Percentiles rank a stretch among this genome's conserved stretches.
phyloP scores from a whole-genome alignment of 2,797 vertebrate genomes.

The Pangasius krempfi region DNA sequence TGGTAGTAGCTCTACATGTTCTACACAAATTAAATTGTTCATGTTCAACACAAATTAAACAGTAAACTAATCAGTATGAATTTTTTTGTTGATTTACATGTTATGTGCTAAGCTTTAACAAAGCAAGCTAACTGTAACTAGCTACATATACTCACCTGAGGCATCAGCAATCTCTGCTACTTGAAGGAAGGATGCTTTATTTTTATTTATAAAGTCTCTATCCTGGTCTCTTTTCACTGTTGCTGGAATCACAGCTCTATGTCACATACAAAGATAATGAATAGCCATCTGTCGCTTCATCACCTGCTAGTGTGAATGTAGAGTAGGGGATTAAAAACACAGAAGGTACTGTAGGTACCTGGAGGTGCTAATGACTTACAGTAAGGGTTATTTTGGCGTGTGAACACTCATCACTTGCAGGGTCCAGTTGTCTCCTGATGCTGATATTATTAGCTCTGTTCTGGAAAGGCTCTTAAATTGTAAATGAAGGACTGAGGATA shows the following conservation, averaged over 20 bases:
- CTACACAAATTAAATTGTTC: neutral
- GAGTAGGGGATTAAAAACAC: neutral
- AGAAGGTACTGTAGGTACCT: neutral
- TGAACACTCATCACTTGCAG: neutral
- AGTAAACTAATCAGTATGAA: neutral
- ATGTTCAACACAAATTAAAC: neutral
- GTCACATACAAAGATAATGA: neutral
- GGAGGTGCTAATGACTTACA: conserved; percentile 23
- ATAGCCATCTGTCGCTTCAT: neutral
- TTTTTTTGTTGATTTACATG: neutral
- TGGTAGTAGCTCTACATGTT: too few relatives aligned
- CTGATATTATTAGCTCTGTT: neutral
- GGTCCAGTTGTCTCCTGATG: conserved; percentile 1
- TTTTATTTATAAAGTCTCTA: neutral
- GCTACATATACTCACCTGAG: neutral
- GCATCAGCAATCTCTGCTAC: neutral
- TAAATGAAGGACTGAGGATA: neutral
- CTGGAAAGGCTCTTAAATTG: neutral
- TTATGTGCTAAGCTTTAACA: neutral
- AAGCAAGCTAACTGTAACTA: neutral
- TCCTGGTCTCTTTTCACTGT: neutral
- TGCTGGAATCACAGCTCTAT: neutral
- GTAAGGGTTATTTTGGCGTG: neutral
- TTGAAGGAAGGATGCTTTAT: neutral
- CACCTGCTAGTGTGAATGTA: neutral